These are phyloP conservation scores for Desoria tigrina DNA, from an alignment of 2,888 invertebrate species.

Conservation along the genomic window DNA sequence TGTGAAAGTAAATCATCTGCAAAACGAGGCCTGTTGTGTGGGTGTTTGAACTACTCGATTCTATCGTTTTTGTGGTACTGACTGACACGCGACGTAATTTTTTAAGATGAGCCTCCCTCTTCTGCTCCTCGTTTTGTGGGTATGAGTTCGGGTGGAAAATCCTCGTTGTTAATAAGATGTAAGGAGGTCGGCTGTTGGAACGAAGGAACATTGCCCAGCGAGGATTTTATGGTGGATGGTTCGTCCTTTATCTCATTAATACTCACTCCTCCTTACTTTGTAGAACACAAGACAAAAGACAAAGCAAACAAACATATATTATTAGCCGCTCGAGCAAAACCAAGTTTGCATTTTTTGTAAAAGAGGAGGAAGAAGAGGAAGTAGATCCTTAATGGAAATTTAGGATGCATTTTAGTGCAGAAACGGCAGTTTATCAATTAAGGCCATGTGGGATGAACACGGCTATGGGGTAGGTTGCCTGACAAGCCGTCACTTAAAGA, in stretches of 20 bases:
- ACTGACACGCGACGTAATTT: not conserved
- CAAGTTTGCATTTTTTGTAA: too few relatives aligned
- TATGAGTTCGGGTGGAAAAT: conserved; percentile 11
- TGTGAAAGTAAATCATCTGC: too few relatives aligned
- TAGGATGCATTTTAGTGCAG: conserved; percentile 13
- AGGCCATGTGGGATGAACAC: conserved; percentile 18
- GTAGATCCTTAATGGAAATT: conserved; percentile 10
- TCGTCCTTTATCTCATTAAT: not conserved
- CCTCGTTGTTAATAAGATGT: conserved; percentile 34
- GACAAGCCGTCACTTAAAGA: conserved; percentile 7
- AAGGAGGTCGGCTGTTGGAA: conserved; percentile 43
- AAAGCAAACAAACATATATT: too few relatives aligned
- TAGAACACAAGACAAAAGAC: too few relatives aligned
- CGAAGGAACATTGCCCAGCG: conserved; percentile 16
- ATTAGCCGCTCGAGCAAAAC: too few relatives aligned
- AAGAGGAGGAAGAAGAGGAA: not conserved
- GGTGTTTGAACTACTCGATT: too few relatives aligned
- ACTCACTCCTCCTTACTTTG: too few relatives aligned
- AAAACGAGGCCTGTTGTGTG: too few relatives aligned
- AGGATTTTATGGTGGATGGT: conserved; percentile 21
- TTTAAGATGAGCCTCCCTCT: not conserved
- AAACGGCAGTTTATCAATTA: conserved; percentile 22
- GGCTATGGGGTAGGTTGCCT: conserved; percentile 7
- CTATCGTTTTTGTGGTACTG: not conserved
- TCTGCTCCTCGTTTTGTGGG: not conserved